These are phyloP conservation scores for Fregata magnificens DNA, from an alignment of 2,113 vertebrate genomes.

Conservation along the genomic window DNA sequence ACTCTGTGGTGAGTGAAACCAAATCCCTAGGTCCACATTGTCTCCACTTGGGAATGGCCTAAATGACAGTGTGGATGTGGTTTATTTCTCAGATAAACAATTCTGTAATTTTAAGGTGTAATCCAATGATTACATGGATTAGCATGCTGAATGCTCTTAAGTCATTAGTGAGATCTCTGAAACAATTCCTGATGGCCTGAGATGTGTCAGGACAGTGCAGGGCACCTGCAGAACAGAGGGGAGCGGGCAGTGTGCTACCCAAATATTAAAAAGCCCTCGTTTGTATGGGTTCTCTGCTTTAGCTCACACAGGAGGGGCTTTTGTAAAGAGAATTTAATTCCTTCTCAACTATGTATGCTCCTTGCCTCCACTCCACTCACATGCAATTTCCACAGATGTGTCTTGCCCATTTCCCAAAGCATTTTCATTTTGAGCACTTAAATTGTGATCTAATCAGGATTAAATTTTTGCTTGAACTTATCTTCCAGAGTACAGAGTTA, in stretches of 20 bases:
- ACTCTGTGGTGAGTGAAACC: not conserved
- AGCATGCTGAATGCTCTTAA: not conserved
- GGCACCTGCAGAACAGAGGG: not conserved
- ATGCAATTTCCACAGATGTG: not conserved
- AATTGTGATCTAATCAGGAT: not conserved
- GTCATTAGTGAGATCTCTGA: not conserved
- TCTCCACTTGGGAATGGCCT: not conserved
- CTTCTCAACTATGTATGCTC: not conserved
- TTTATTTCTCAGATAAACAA: not conserved
- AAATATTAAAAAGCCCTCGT: rapidly evolving
- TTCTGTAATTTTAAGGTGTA: not conserved
- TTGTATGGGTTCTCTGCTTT: not conserved
- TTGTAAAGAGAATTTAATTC: not conserved
- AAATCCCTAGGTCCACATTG: not conserved
- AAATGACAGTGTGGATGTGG: not conserved
- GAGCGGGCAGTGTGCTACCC: not conserved
- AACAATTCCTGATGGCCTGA: not conserved
- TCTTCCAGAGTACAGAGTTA: not conserved
- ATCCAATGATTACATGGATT: not conserved
- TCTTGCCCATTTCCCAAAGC: not conserved
- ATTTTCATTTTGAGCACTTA: not conserved
- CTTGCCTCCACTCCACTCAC: not conserved
- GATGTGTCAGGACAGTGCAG: not conserved
- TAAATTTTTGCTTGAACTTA: not conserved
- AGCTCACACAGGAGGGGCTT: not conserved